A percentile compares a stretch with the other conserved stretches of the same genome.
phyloP scores from a whole-genome alignment of 2,888 invertebrate genomes.

The Napeogenes inachia region DNA sequence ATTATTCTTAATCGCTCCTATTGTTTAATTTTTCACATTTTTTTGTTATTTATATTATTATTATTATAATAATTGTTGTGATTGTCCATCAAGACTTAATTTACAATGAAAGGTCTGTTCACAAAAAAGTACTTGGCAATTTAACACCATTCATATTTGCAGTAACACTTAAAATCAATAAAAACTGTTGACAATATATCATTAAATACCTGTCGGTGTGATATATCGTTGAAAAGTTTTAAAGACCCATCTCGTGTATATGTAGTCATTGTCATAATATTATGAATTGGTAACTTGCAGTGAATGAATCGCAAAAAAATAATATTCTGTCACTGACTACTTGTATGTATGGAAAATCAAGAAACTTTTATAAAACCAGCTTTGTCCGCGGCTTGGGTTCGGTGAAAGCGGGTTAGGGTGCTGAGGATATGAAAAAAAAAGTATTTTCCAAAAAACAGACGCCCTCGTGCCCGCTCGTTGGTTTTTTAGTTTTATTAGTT shows the following conservation, averaged over 20 bases:
- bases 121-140: constrained; percentile 20
- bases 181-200: constrained; percentile 35
- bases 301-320: too few relatives aligned
- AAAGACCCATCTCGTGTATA: constrained; percentile 36
- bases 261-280: constrained; percentile 27
- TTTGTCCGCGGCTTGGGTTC: too few relatives aligned
- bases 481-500: too few relatives aligned
- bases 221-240: constrained; percentile 32
- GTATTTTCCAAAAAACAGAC: too few relatives aligned
- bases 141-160: constrained; percentile 21
- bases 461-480: too few relatives aligned
- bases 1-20: constrained; percentile 27
- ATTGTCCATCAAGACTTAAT: background rate
- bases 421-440: too few relatives aligned
- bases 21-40: constrained; percentile 18
- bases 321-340: too few relatives aligned
- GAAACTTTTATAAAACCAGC: too few relatives aligned
- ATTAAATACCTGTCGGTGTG: constrained; percentile 30
- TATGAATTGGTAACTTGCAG: constrained; percentile 30
- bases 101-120: constrained; percentile 15
- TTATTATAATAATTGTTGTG: background rate
- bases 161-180: constrained; percentile 27
- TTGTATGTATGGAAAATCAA: too few relatives aligned
- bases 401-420: too few relatives aligned
- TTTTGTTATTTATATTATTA: constrained; percentile 1